A percentile compares a stretch with the other conserved stretches of the same genome.
phyloP scores from a whole-genome alignment of 2,888 invertebrate genomes.

The Parnassius mnemosyne region DNA sequence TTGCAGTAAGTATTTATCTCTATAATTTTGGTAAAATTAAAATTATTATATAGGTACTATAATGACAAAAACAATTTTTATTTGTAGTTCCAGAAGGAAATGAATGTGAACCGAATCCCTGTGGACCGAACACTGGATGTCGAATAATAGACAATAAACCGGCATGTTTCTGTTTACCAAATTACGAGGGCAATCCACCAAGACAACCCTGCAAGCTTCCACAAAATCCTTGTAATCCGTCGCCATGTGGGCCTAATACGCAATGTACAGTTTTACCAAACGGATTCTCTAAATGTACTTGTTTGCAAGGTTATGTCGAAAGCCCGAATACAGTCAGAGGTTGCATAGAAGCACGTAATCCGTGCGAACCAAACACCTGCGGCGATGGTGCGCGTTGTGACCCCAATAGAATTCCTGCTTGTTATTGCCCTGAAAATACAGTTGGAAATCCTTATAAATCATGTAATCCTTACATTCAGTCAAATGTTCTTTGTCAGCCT shows the following conservation, averaged over 20 bases:
- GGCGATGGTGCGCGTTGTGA: conserved; percentile 90
- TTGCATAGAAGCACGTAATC: conserved; percentile 88
- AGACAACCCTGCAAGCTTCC: conserved; percentile 85
- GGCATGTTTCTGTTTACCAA: conserved; percentile 92
- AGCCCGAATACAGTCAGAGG: conserved; percentile 93
- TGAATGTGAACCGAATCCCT: conserved; percentile 90
- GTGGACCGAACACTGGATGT: conserved; percentile 92
- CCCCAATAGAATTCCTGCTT: conserved; percentile 87
- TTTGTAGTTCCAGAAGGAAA: conserved; percentile 92
- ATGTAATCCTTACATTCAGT: conserved; percentile 81
- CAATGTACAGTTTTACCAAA: conserved; percentile 88
- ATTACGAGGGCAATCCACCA: conserved; percentile 92
- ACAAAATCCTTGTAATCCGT: conserved; percentile 89
- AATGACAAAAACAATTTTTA: conserved; percentile 11
- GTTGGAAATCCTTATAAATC: conserved; percentile 91
- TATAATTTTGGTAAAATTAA: background rate
- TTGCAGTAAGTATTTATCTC: conserved; percentile 86
- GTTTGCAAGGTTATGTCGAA: conserved; percentile 89
- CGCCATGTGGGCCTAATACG: conserved; percentile 93
- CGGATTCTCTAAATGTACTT: conserved; percentile 93
- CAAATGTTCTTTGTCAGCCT: conserved; percentile 86
- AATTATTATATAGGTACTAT: too few relatives aligned
- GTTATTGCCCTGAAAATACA: conserved; percentile 91
- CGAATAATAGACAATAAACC: conserved; percentile 87
- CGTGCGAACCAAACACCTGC: conserved; percentile 91